Conservation (phyloP, 2,888 invertebrate species). For the Coremacera marginata region DNA sequence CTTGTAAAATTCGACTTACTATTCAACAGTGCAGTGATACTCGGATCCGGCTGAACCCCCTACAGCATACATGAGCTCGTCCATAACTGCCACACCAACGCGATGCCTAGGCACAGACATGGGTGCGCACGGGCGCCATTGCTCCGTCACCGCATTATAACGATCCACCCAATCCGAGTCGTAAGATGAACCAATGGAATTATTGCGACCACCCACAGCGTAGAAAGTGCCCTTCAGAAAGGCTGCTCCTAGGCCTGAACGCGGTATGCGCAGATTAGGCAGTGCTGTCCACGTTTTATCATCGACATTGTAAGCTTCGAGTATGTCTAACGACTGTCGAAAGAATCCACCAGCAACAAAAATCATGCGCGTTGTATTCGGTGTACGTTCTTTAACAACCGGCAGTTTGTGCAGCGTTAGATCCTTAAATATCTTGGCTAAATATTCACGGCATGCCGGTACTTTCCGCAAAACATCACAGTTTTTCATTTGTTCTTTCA, state of each 20-base stretch:
- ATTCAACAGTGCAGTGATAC: constrained; percentile 91
- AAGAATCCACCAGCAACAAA: constrained; percentile 93
- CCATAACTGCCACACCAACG: constrained; percentile 94
- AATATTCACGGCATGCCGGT: constrained; percentile 89
- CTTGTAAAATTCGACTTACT: constrained; percentile 71
- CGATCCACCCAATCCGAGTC: constrained; percentile 85
- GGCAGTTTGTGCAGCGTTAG: constrained; percentile 89
- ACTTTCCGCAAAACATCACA: constrained; percentile 89
- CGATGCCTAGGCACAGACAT: constrained; percentile 91
- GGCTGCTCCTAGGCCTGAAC: constrained; percentile 89
- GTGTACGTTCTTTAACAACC: constrained; percentile 86
- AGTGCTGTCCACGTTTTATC: constrained; percentile 87
- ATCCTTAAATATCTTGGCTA: constrained; percentile 91
- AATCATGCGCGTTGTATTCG: constrained; percentile 89
- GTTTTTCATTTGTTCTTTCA: constrained; percentile 91
- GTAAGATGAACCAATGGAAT: constrained; percentile 87
- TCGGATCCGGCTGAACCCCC: constrained; percentile 90
- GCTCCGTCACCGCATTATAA: constrained; percentile 87
- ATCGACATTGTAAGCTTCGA: constrained; percentile 91
- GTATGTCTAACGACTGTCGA: constrained; percentile 85
- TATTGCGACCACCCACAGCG: constrained; percentile 93
- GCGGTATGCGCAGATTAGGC: constrained; percentile 85
- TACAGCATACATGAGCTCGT: constrained; percentile 90
- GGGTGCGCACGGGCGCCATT: constrained; percentile 88
- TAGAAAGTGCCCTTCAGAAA: constrained; percentile 91